Base-by-base conservation (phyloP, 2,113 vertebrate genomes). In the Tricholaema leucomelas region DNA sequence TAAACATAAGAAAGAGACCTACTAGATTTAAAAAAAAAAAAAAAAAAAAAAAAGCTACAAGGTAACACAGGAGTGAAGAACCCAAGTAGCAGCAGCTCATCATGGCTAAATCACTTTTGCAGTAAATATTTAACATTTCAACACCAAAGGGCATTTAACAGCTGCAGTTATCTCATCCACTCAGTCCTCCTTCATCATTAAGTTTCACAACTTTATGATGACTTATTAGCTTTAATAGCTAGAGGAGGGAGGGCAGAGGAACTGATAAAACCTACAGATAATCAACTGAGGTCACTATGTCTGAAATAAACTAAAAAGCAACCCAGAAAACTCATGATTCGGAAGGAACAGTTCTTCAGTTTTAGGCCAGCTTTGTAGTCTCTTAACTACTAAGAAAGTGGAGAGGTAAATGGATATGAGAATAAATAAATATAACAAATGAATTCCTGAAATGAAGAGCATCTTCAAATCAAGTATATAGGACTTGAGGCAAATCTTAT, bases 301-400 rank as follows among this genome's bases (percentile, higher is more conserved):
- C 80, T 77, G 30, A 73, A 75, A 63, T 28, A 42, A 86, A 78
- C 21, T 31, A 33, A 84, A 48, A 19, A 74, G 52, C 0, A 3
- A 12, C 52, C n/a, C 15, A 56, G 35, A 71, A 64, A 3, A 35
- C 12, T 50, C 15, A 18, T 0, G 0, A 24, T 5, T 59, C 21
- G 9, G 16, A 64, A 78, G 5, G 2, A 4, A 21, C 15, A 40
- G 21, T 33, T 78, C 31, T 79, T 50, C 18, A 44, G 30, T 65
- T 56, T 46, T 6, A 60, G 50, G 13, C 4, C 56, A 48, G 19
- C 5, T 88, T 90, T 80, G 73, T 15, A 61, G 10, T 10, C 48
- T 36, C 12, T 21, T 44, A 27, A 58, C 27, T 44, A 48, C 17
- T 23, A 54, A 80, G 17, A 33, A 69, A 7, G 11, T 24, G 6